These are phyloP conservation scores for Boloria euphrosyne DNA, from an alignment of 2,888 invertebrate genomes.

Conservation along the genomic window DNA sequence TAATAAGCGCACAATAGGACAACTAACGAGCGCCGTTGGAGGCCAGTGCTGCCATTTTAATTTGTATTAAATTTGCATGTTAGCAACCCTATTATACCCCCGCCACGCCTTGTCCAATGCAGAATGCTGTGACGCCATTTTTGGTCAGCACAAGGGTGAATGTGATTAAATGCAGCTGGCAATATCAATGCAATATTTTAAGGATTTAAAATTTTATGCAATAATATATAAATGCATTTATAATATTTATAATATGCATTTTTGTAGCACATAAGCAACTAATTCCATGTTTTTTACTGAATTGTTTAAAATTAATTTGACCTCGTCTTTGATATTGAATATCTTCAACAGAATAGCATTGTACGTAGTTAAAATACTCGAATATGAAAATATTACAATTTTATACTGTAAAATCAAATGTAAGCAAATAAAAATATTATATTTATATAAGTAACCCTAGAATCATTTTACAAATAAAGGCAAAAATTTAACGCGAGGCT, in stretches of 20 bases:
- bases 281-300: background rate
- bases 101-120: conserved; percentile 47
- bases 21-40: conserved; percentile 67
- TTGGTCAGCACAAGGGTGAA: conserved; percentile 41
- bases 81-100: conserved; percentile 66
- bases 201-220: background rate
- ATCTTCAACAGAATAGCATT: no score
- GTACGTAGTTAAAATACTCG: no score
- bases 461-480: conserved; percentile 59
- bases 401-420: no score
- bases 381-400: no score
- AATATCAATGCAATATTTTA: background rate
- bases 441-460: no score
- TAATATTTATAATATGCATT: no score
- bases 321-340: no score
- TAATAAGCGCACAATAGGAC: conserved; percentile 73
- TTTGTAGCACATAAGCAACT: background rate
- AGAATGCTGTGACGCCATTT: conserved; percentile 62
- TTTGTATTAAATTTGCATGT: conserved; percentile 78
- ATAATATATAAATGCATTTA: background rate
- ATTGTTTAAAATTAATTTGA: conserved; percentile 7
- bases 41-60: conserved; percentile 59
- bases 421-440: conserved; percentile 33
- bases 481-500: conserved; percentile 61
- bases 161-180: conserved; percentile 31